Evolutionary conservation across 2,888 invertebrate genomes (phyloP), one percentile per base, ranked within the genome.

Genomic region (Drosophila prostipennis): DNA sequence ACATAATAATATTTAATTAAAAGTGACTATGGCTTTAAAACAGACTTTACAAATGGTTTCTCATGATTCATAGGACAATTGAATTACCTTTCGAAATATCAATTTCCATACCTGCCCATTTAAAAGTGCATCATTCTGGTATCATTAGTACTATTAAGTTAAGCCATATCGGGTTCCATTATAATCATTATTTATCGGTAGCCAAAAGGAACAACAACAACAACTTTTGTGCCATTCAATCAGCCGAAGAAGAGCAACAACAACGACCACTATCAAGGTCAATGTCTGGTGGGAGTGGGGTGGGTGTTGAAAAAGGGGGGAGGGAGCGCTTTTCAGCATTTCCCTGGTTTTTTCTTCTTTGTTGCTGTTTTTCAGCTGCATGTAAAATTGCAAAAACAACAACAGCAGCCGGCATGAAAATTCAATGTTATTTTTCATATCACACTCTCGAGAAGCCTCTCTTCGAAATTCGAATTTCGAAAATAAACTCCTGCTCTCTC

Each of bases 221-320:
- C 14, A 26, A 26, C 26, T 0, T 26, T 29, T 43, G 26, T 32
- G n/a, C 32, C 23, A 11, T 42, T 39, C 37, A 46, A 34, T 42
- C 36, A 54, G 3, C 23, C 32, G 11, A 34, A 32, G 39, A 59
- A 49, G 32, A 51, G 36, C 23, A 59, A 57, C 19, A 51, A 58
- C 78, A 76, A 34, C 53, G 65, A 11, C 55, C 68, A 54, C 72
- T 79, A 89, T 89, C 89, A 84, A 84, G 84, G 84, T 85, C 84
- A 85, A 85, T 85, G 84, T 89, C 87, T 85, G 76, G 69, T 54
- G 64, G 57, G 72, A 58, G 67, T 76, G 75, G 53, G 75, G 53
- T 19, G 16, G 19, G 23, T 19, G 53, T 26, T 2, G 6, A 13
- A 23, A 23, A 26, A 10, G 7, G 11, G 36, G 43, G 69, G 32